Evolutionary conservation across 2,888 invertebrate genomes (phyloP), one percentile per base, ranked within the genome.

Genomic region (Vanessa cardui): DNA sequence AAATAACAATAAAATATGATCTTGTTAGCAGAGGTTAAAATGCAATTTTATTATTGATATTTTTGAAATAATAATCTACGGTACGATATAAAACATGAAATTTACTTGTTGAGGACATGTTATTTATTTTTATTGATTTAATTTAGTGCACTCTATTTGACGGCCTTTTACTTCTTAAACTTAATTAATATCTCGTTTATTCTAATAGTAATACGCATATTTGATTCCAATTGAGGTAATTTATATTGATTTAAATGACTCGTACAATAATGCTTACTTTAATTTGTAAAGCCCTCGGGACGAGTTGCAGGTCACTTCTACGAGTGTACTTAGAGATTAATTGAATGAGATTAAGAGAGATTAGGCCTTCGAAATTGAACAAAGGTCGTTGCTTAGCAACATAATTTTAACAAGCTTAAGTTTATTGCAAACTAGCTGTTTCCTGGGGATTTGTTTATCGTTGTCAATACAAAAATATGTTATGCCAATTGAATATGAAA

Each of bases 291-390:
- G 18, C 39, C 39, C 63, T 62, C 59, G 58, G 63, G 52, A 54
- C 26, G n/a, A 62, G 69, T 54, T 62, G 68, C 73, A 66, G 71
- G 74, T 75, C 75, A 71, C 72, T 73, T 77, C 74, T 62, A 68
- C 26, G 26, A 54, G 31, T 26, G 31, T 72, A 74, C 71, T 74
- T 74, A 58, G 71, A 64, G 68, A 73, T 73, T 74, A 77, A 77
- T 81, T 76, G 78, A 77, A 72, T 74, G 75, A 39, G 39, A 56
- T 56, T 56, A 56, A 56, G 56, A 56, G 54, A 56, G 72, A 74
- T 72, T 64, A 70, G 52, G 63, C 46, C 45, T 52, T 67, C 26
- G 52, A 44, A 66, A 68, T 64, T 77, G 73, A 73, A 68, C 74
- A 73, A 74, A 71, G 76, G 73, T 54, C 31, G 52, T 54, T 54